Evolutionary conservation across 1,140 invertebrate species (phyloP), one percentile per base, ranked within the genome.

Genomic region (Drosophila nasuta): DNA sequence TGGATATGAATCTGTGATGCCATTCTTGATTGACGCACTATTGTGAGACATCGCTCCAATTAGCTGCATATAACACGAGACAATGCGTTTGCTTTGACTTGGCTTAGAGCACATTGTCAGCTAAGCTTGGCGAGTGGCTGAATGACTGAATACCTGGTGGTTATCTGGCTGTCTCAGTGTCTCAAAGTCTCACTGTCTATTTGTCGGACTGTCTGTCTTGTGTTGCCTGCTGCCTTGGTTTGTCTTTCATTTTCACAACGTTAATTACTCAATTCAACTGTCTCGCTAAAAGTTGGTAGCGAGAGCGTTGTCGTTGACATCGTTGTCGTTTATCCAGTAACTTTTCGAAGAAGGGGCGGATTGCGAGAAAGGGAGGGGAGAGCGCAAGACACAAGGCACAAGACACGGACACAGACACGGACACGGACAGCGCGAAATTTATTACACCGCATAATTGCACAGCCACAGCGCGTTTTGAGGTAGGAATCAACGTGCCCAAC

Each of bases 371-470:
- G 20, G 30, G 30, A 8, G 33, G 45, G 35, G 52, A 25, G 7
- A 25, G 28, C 54, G 1, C 13, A 54, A 17, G 28, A 54, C 28
- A 54, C 51, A 10, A 38, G 35, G 35, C 35, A 38, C 11, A 51
- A 62, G 58, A 35, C 41, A 63, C 41, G 10, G 28, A 49, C 51
- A 46, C 70, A 51, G 79, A 73, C 81, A 89, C 86, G 85, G 79
- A 73, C 81, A 89, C 86, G 85, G 77, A 86, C 82, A 86, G 86
- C 79, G 66, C 65, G 69, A 85, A 89, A 89, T 89, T 89, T 89
- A 89, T 89, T 89, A 89, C 85, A 89, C 85, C 85, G 85, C 85
- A 89, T 89, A 89, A 89, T 89, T 89, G 85, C 85, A 89, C 86
- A 89, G 85, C 85, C 82, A 86, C 79, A 86, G 79, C 77, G 82